Evolutionary conservation across 2,888 invertebrate genomes (phyloP), one percentile per base, ranked within the genome.

Genomic region (Dinocampus coccinellae): DNA sequence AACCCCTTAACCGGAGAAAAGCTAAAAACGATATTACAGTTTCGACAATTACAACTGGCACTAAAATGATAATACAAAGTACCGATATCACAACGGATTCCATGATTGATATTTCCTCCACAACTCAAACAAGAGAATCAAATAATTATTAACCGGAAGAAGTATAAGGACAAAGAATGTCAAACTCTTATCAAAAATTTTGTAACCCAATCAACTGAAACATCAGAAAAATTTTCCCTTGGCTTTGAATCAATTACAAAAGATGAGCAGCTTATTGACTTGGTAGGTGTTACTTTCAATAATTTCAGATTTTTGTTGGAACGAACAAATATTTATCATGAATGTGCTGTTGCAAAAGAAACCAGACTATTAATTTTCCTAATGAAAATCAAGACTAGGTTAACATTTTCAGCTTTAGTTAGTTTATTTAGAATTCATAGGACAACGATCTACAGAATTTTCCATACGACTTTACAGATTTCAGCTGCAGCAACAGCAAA

Each of bases 361-460:
- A 62, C 76, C 47, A 53, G 70, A 57, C 63, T 78, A 1, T 70
- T 77, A 39, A 69, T 78, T 39, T 77, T 77, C 66, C 52, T 75
- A 29, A 29, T 29, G 29, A 29, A 29, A 29, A 29, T 29, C 3
- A 7, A 29, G 7, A 29, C 29, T 7, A 77, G 75, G 2, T 42
- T 78, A 24, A 70, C 76, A 7, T 77, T 73, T 73, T 76, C 71
- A 67, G 73, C 29, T 13, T n/a, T 77, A 16, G 63, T 69, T 69
- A 69, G 62, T 4, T 58, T 76, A 42, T 78, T 77, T 63, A 36
- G 52, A 42, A 64, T 77, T n/a, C 72, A 73, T 36, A 22, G 71
- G 29, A 29, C 29, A 34, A 73, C 68, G 11, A 58, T 75, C 34
- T 77, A 72, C 26, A 55, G 55, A 70, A 64, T 76, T 55, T 76